Evolutionary conservation across 2,888 invertebrate species (phyloP), one percentile per base, ranked within the genome.

Genomic region (Gandaritis pyraliata): DNA sequence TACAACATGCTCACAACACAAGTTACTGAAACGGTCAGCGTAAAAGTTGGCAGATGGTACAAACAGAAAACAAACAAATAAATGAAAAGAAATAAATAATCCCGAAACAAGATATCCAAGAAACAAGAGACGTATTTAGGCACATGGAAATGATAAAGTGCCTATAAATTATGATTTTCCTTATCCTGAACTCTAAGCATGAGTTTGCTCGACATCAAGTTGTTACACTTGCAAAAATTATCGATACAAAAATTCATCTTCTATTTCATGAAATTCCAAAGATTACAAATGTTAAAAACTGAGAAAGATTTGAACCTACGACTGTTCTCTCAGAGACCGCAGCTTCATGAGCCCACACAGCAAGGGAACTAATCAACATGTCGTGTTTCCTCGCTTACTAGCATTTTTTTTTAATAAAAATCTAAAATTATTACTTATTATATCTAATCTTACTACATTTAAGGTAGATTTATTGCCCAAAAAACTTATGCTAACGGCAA

Each of bases 101-200:
- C 60, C 62, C 53, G 58, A 43, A 66, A 70, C 59, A 67, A 69
- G 66, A 75, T 72, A 64, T 68, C 59, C 58, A n/a, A 30, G 70
- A 56, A 70, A 64, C 68, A 69, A 66, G 59, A 72, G 71, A 68
- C 57, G 68, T 61, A 73, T 72, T 56, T 72, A 67, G 61, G 62
- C 64, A 72, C 70, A 74, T 72, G 71, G 76, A 76, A 72, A 77
- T 76, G 75, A 79, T 73, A 79, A 80, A 78, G 71, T 66, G 65
- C 61, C 72, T 73, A 74, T 78, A 78, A 78, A 78, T 77, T 72
- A 75, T 68, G 71, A 67, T 36, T 48, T 52, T 51, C 43, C 69
- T 72, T 68, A 69, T 66, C 64, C 70, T 67, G 71, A 72, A 71
- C 73, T 5, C 12, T 29, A 2, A 61, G 60, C 50, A 55, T 18